A percentile compares a stretch with the other conserved stretches of the same genome.
Conservation (phyloP, 2,113 vertebrate genomes). For the Lophotis ruficrista region DNA sequence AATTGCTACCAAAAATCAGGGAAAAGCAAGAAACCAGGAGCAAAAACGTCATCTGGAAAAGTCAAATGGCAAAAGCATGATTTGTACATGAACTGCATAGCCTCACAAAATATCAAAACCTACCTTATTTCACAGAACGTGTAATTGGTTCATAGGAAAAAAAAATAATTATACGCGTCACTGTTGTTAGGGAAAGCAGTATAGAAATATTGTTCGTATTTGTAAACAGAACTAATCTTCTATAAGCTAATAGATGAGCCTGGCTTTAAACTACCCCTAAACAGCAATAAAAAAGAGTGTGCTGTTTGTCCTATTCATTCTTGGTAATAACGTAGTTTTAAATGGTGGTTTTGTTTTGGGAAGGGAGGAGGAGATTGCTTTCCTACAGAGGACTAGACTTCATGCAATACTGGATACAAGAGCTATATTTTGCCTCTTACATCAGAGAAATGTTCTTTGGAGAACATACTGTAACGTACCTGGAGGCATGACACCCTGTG, state of each 20-base stretch:
- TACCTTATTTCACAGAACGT: not conserved
- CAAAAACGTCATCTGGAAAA: not conserved
- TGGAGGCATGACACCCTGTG: rapidly evolving
- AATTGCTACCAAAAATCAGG: not conserved
- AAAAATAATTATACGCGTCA: not conserved
- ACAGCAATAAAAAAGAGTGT: not conserved
- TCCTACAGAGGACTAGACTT: not conserved
- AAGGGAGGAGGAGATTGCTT: not conserved
- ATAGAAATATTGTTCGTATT: not conserved
- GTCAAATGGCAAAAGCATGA: not conserved
- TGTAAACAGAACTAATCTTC: not conserved
- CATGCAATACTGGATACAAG: not conserved
- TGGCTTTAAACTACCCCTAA: not conserved
- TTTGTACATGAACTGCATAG: not conserved
- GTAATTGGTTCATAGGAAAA: not conserved
- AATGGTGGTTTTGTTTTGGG: not conserved
- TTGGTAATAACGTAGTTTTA: not conserved
- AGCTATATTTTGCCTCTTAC: not conserved
- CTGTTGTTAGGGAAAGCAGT: not conserved
- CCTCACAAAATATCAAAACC: not conserved
- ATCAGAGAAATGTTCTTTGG: not conserved
- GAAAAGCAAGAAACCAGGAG: not conserved
- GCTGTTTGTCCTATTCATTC: not conserved
- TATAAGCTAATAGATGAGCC: not conserved
- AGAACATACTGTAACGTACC: not conserved